Base-by-base conservation (phyloP, 2,797 vertebrate species). In the Sciaenops ocellatus region DNA sequence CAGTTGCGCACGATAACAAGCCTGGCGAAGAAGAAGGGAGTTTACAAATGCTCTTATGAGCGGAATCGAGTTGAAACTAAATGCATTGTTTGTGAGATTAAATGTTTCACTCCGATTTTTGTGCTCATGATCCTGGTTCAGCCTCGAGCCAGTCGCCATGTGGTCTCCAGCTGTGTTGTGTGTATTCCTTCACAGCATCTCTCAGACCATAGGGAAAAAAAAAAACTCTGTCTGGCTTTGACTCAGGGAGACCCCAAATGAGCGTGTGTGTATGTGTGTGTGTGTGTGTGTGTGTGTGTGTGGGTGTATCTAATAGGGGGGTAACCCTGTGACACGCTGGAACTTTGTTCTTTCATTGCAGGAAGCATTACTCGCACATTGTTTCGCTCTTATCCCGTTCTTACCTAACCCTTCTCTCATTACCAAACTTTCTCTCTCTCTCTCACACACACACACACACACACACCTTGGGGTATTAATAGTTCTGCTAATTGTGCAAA, bases 81-180 rank as follows among this genome's bases (percentile, higher is more conserved):
- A 64, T 5, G 13, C 13, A 57, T 63, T 57, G 72, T 61, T 51
- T n/a, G 54, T 62, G 55, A 64, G 65, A 76, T 55, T 10, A 50
- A 54, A 63, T n/a, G 0, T 79, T 76, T 76, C 26, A 26, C n/a
- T 76, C 46, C 5, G 10, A 4, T 42, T 57, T 76, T 59, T 66
- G 11, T 30, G 63, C 82, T 51, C 0, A 0, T 83, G 82, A 81
- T 83, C 87, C 67, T 48, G 76, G 62, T 83, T 84, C 54, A 82
- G 82, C 69, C 26, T 66, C 56, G 51, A 80, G 76, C 83, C 47
- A 34, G 80, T 66, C 30, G 51, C 83, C 90, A 94, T 89, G 85
- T 93, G 92, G 72, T 81, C 73, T 85, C 79, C 89, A 92, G 90
- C 92, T 93, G 91, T 82, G 85, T 86, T 93, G 91, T 82, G 85